phyloP scores from a whole-genome alignment of 2,888 invertebrate genomes.

The Biston betularia region DNA sequence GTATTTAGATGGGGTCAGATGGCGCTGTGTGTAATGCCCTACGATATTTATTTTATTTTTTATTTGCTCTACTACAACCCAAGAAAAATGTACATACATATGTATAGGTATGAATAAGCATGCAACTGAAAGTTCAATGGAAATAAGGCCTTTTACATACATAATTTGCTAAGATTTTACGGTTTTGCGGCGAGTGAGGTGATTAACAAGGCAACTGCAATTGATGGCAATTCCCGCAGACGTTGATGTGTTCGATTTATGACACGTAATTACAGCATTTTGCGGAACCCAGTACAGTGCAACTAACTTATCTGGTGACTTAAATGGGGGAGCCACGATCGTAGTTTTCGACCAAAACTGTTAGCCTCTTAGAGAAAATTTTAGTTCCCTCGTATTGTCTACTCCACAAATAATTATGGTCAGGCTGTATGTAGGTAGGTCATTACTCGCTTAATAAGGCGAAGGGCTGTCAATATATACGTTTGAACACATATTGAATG shows the following conservation, averaged over 20 bases:
- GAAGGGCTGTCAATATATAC: conserved; percentile 49
- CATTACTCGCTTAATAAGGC: conserved; percentile 51
- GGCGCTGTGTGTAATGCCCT: too few species aligned
- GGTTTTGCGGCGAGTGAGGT: conserved; percentile 22
- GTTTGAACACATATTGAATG: conserved; percentile 31
- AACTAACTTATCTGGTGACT: background rate
- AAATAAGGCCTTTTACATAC: conserved; percentile 24
- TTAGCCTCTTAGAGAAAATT: background rate
- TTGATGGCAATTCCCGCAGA: conserved; percentile 51
- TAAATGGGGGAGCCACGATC: background rate
- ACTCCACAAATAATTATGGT: background rate
- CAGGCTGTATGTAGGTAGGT: conserved; percentile 45
- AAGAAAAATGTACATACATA: too few species aligned
- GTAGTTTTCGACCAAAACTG: background rate
- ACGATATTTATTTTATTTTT: too few species aligned
- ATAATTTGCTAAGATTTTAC: conserved; percentile 32
- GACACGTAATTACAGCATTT: conserved; percentile 67
- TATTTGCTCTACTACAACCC: background rate
- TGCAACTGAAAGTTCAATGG: conserved; percentile 32
- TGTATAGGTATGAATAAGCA: conserved; percentile 3
- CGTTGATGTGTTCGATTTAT: conserved; percentile 67
- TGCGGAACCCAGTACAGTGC: conserved; percentile 39
- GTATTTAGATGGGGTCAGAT: too few species aligned
- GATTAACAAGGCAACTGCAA: conserved; percentile 57
- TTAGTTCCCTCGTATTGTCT: background rate